These are phyloP conservation scores for Gastracanthus pulcherrimus DNA, from an alignment of 2,888 invertebrate species.

Conservation along the genomic window DNA sequence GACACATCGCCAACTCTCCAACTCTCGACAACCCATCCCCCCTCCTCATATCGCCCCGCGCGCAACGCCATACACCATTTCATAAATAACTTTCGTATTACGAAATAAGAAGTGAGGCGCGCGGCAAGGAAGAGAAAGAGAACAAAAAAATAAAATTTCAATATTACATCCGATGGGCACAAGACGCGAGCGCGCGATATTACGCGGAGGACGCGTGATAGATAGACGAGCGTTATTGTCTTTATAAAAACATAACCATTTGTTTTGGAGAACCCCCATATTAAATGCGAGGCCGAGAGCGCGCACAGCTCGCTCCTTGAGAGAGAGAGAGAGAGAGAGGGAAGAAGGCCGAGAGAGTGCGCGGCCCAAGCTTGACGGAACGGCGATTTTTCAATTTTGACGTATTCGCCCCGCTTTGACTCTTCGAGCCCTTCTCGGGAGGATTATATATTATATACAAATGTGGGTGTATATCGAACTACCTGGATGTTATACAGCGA, in stretches of 20 bases:
- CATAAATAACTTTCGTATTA: conserved; percentile 76
- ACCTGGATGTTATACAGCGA: not conserved
- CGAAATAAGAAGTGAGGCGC: conserved; percentile 43
- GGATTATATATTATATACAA: not conserved
- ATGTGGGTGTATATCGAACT: not conserved
- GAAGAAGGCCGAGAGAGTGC: not conserved
- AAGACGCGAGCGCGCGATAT: conserved; percentile 67
- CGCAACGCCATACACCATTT: conserved; percentile 66
- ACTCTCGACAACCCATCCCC: not conserved
- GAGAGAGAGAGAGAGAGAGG: conserved; percentile 39
- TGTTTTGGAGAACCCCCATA: conserved; percentile 70
- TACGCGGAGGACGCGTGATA: conserved; percentile 73
- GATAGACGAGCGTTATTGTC: conserved; percentile 76
- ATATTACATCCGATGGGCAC: conserved; percentile 74
- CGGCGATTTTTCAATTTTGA: conserved; percentile 58
- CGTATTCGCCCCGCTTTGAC: conserved; percentile 36
- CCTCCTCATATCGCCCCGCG: conserved; percentile 66
- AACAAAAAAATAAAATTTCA: conserved; percentile 74
- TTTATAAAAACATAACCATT: conserved; percentile 76
- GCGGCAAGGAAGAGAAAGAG: not conserved
- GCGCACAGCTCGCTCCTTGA: not conserved
- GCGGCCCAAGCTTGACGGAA: conserved; percentile 47
- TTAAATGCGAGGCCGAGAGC: conserved; percentile 59
- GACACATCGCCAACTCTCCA: conserved; percentile 62
- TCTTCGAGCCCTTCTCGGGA: not conserved